Base-by-base conservation (phyloP, 1,140 invertebrate genomes). In the Planococcus citri region DNA sequence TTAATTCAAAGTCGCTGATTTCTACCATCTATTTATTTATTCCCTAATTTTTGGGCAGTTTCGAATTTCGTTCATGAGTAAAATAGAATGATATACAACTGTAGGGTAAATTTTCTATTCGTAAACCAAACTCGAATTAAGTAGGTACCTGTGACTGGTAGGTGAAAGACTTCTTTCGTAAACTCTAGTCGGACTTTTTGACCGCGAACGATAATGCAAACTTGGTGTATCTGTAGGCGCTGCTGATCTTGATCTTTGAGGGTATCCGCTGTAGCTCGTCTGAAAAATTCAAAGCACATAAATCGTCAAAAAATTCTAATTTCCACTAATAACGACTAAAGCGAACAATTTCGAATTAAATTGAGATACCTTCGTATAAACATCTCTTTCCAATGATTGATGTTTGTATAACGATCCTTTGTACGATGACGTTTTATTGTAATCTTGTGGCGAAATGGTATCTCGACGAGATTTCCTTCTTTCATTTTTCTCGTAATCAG, bases 181-280 rank as follows among this genome's bases (percentile, higher is more conserved):
- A 69, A 25, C 67, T 72, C 69, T 73, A 68, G 76, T 75, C 4
- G 74, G 75, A 71, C 75, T 76, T 73, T 77, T 78, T 9, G 76
- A 77, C 9, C 76, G 70, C 17, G 76, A 77, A 57, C 76, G 72
- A 0, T 70, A 68, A 60, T 74, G 72, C 60, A 72, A 74, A 70
- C 81, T 84, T 24, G 84, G 82, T 12, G 85, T 84, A 73, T 88
- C 86, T 75, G 86, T 84, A n/a, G 87, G 88, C 27, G 87, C 88
- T 37, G 89, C 88, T 17, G 87, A 86, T 80, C 89, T 83, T 76
- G 87, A 85, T 75, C 87, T 79, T 77, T 75, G 75, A 10, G 60
- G 60, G 24, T 64, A 64, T 25, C 60, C 60, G 25, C 60, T 27
- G 20, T 64, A 64, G 60, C 60, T 64, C 9, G 60, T 24, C 60